Evolutionary conservation across 2,797 vertebrate species (phyloP), one percentile per base, ranked within the genome.

Genomic region (Salmo trutta): DNA sequence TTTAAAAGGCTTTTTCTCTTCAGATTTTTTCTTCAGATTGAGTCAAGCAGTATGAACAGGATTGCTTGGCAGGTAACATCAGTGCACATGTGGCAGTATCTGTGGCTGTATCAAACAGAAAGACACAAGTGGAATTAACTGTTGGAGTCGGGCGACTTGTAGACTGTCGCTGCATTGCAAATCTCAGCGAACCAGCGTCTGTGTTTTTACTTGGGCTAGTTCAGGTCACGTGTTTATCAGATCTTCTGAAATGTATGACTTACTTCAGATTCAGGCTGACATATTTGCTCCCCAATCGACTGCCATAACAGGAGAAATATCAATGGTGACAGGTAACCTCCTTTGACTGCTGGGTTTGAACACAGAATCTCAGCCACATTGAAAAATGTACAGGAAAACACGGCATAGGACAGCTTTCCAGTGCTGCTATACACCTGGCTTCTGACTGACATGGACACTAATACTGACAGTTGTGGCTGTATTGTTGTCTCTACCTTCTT

Each of bases 81-180:
- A 82, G 52, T 76, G 82, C 77, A 78, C 81, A 85, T 84, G 78
- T 79, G 84, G 76, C 84, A 69, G 68, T 69, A 68, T 79, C 54
- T 84, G 77, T 79, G 85, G 76, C 84, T 67, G 72, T 67, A 68
- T 79, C 54, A 81, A 89, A 81, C 64, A 14, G 76, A 86, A 82
- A 69, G 54, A 79, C 78, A 79, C 79, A 75, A 85, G 80, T 77
- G 80, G 79, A 81, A 87, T 89, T 84, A 83, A 70, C 80, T 47
- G 29, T 79, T 56, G 52, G 79, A 84, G 75, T 54, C 33, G 15
- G 74, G 71, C 29, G 66, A 80, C 75, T 75, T 71, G 77, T 74
- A 76, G 78, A 51, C 82, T 72, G 79, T 70, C 10, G 16, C 72
- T 54, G 27, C 56, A 70, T 75, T 68, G 59, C 75, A 80, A 68